Evolutionary conservation across 2,113 vertebrate species (phyloP).

Genomic region (Brachirus orientalis): DNA sequence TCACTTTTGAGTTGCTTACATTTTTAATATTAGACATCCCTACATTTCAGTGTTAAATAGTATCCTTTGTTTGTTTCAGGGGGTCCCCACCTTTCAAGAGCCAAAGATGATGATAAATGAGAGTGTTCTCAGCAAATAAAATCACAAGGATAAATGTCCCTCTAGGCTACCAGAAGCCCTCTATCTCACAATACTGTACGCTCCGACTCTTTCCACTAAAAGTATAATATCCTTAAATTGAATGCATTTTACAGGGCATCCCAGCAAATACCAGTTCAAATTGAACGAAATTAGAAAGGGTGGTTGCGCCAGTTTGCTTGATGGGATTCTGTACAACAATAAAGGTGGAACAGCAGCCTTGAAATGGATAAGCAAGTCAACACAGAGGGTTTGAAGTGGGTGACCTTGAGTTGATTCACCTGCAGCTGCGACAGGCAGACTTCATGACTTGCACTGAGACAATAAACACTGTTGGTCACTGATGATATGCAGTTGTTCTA

Average conservation of each 20-base stretch:
- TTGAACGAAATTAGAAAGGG: slow-evolving; percentile 73
- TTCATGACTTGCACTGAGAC: slow-evolving; percentile 1
- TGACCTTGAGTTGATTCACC: slow-evolving; percentile 74
- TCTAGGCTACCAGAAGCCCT: slow-evolving; percentile 26
- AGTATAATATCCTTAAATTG: slow-evolving; percentile 67
- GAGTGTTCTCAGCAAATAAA: slow-evolving; percentile 46
- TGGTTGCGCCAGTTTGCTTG: slow-evolving; percentile 44
- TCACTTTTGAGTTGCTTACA: no score
- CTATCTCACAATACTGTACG: slow-evolving; percentile 51
- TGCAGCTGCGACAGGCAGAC: slow-evolving; percentile 18
- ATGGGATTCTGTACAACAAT: slow-evolving; percentile 66
- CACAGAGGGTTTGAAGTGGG: slow-evolving; percentile 42
- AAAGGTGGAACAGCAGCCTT: slow-evolving; percentile 57
- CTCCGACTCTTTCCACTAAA: slow-evolving; percentile 55
- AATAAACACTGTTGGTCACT: not conserved
- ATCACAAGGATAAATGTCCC: slow-evolving; percentile 42
- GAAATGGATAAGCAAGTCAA: slow-evolving; percentile 72
- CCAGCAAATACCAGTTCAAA: slow-evolving; percentile 69
- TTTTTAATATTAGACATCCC: no score
- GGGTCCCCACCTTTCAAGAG: slow-evolving; percentile 16
- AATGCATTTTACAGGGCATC: slow-evolving; percentile 63
- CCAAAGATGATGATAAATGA: slow-evolving; percentile 41
- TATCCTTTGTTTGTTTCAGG: not conserved
- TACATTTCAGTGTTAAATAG: not conserved
- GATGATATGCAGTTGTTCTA: slow-evolving; percentile 1